Evolutionary conservation across 2,888 invertebrate species (phyloP), one percentile per base, ranked within the genome.

Genomic region (Luperina nickerlii): DNA sequence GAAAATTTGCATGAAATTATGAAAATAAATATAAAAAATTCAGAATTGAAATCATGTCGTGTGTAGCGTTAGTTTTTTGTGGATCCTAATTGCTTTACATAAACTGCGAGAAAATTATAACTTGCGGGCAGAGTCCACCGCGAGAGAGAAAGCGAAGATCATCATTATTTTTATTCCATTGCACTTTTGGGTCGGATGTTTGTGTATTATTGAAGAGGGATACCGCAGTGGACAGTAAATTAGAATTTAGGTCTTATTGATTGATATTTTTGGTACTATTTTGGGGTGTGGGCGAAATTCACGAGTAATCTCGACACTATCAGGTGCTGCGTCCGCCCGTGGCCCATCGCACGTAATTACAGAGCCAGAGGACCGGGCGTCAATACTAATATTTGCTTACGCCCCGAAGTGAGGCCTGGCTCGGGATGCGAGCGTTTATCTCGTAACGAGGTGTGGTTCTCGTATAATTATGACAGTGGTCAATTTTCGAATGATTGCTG

Each of bases 351-450:
- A 82, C 81, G 81, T 94, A 94, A 94, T 94, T 93, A 91, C 90
- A 88, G 91, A 89, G 93, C 90, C 93, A 89, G 93, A 90, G 91
- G 91, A 90, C 92, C 93, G 91, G 91, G 88, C 93, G 91, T 92
- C 93, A 95, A 94, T 95, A 93, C 95, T 94, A 96, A 96, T 96
- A 95, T 96, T 96, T 96, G 96, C 95, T 96, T 96, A 95, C 94
- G 94, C 94, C 93, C 93, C 90, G 91, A 88, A 94, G 93, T 92
- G 90, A 87, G 89, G 91, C 92, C 91, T 92, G 92, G 90, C 87
- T 88, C 87, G 86, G 90, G 89, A 90, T 89, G 91, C 86, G 84
- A 92, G 87, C 92, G 91, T 93, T 94, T 94, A 93, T 93, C 92
- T 89, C 88, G 90, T 94, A 95, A 94, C 94, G 92, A 94, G 94